Evolutionary conservation across 2,797 vertebrate species (phyloP).

Genomic region (Adelosebastes latens): DNA sequence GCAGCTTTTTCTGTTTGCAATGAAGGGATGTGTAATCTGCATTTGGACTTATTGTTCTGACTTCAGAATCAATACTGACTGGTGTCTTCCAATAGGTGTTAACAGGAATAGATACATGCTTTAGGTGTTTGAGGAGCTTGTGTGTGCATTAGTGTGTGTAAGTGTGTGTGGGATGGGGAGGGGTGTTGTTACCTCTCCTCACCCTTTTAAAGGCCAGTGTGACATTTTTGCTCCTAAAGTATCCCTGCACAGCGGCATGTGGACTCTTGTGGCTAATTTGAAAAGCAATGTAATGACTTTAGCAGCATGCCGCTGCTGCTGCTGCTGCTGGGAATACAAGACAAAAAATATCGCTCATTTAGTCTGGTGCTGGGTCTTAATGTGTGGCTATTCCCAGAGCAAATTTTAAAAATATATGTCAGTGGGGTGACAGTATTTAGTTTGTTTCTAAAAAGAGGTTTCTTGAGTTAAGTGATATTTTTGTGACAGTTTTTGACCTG

Average conservation of each 20-base stretch:
- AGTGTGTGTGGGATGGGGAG: not conserved
- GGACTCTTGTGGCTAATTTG: conserved; percentile 43
- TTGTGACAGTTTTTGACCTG: not conserved
- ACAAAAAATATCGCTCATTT: not conserved
- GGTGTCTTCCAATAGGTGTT: not conserved
- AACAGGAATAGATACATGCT: not conserved
- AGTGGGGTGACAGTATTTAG: not conserved
- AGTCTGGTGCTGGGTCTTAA: not conserved
- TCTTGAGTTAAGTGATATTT: not conserved
- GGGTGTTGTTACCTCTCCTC: not conserved
- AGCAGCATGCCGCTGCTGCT: not conserved
- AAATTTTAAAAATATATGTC: not conserved
- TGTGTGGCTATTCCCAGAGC: not conserved
- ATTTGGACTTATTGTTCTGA: not conserved
- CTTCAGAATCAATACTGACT: not conserved
- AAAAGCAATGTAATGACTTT: conserved; percentile 44
- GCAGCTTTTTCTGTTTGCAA: not conserved
- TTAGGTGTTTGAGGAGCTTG: not conserved
- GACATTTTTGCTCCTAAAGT: conserved; percentile 56
- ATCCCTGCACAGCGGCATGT: conserved; percentile 12
- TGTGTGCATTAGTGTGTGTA: not conserved
- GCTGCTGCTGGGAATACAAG: not conserved
- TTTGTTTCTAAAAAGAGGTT: not conserved
- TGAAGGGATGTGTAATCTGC: not conserved
- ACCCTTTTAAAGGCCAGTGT: conserved; percentile 52